Percentiles rank a stretch among this genome's conserved stretches.
Evolutionary conservation across 2,113 vertebrate species (phyloP).

Genomic region (Daboia siamensis): DNA sequence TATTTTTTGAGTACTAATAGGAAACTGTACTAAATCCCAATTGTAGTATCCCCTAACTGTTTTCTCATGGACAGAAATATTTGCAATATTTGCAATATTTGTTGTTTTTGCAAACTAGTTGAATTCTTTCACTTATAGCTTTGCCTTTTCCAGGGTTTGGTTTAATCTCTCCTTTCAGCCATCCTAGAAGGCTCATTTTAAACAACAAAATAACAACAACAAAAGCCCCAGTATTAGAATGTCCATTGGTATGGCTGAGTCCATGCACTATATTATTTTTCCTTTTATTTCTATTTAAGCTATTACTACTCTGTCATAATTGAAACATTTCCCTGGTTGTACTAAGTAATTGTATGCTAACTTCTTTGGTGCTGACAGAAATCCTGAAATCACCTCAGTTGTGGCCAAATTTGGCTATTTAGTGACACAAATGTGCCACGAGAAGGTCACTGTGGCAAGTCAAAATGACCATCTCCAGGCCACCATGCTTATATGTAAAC

Average conservation of each 20-base stretch:
- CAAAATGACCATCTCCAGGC: neutral
- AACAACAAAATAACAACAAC: neutral
- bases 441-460: neutral
- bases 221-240: neutral
- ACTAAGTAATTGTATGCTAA: neutral
- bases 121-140: neutral
- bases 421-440: neutral
- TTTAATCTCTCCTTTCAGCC: neutral
- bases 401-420: neutral
- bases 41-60: neutral
- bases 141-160: neutral
- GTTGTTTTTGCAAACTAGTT: neutral
- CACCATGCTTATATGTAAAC: neutral
- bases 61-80: neutral
- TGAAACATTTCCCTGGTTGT: neutral
- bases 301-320: neutral
- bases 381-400: neutral
- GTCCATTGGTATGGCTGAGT: neutral
- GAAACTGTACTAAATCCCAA: neutral
- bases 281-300: neutral
- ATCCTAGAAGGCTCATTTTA: neutral
- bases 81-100: neutral
- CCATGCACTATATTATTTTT: neutral
- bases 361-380: neutral
- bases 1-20: neutral